Percentiles rank a stretch among this genome's conserved stretches.
Evolutionary conservation across 2,888 invertebrate genomes (phyloP).

Genomic region (Cataglyphis rosenhaueri): DNA sequence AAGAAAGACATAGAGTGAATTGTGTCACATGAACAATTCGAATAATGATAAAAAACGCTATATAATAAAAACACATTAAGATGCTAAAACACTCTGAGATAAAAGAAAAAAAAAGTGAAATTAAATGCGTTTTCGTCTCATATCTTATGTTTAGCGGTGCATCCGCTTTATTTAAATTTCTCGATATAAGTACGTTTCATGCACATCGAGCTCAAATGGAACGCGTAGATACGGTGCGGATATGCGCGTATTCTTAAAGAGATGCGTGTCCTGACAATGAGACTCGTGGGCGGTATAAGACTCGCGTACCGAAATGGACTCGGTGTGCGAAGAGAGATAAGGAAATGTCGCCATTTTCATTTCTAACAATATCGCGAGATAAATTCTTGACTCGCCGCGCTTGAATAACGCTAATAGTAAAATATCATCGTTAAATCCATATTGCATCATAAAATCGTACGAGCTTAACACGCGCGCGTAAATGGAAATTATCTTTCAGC

Average conservation of each 20-base stretch:
- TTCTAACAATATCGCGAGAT: conserved; percentile 30
- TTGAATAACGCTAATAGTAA: background rate
- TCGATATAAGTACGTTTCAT: conserved; percentile 11
- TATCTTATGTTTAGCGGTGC: background rate
- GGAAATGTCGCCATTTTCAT: conserved; percentile 36
- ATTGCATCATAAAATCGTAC: conserved; percentile 14
- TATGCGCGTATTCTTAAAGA: conserved; percentile 25
- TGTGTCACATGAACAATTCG: too few relatives aligned
- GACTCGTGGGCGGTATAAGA: conserved; percentile 52
- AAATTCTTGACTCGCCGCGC: conserved; percentile 9
- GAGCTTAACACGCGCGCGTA: background rate
- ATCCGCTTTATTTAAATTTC: conserved; percentile 25
- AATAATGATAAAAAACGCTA: too few relatives aligned
- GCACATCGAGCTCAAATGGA: conserved; percentile 17
- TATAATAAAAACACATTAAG: background rate
- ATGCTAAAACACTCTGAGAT: background rate
- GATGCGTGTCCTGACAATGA: conserved; percentile 49
- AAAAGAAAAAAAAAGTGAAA: background rate
- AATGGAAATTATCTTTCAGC: background rate
- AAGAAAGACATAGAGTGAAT: too few relatives aligned
- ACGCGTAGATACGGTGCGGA: conserved; percentile 24
- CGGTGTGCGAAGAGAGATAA: conserved; percentile 19
- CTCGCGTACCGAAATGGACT: conserved; percentile 44
- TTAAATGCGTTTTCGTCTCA: background rate
- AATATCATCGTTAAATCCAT: conserved; percentile 21